Conservation (phyloP, 37 sponge, comb jelly and placozoan genomes). For the Ianthella basta region DNA sequence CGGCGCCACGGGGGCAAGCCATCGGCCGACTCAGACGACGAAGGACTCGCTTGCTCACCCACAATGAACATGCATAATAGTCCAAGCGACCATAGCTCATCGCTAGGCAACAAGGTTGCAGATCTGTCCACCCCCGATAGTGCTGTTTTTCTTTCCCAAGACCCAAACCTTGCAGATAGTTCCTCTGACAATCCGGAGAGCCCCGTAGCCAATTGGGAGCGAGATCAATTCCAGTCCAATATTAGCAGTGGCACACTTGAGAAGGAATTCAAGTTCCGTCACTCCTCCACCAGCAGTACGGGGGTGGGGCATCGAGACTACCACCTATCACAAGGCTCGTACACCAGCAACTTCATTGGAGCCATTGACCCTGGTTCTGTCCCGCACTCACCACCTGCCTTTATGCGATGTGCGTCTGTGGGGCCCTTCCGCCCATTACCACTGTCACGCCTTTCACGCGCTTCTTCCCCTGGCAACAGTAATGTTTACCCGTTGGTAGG, state of each 20-base stretch:
- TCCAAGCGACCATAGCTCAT: background rate
- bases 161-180: conserved; percentile 6
- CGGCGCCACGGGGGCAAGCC: too few relatives aligned
- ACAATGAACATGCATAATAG: background rate
- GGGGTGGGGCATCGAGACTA: background rate
- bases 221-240: background rate
- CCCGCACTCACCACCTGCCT: background rate
- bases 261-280: background rate
- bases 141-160: background rate
- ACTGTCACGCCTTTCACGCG: background rate
- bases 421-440: background rate
- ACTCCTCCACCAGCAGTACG: background rate
- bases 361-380: background rate
- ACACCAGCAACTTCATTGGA: background rate
- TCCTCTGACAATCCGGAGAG: background rate
- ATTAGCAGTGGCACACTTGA: background rate
- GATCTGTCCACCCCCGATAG: background rate
- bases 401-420: background rate
- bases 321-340: background rate
- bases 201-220: background rate
- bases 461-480: background rate
- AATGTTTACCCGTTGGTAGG: background rate
- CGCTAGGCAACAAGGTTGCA: background rate
- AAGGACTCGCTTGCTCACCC: too few relatives aligned
- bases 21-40: too few relatives aligned